Percentiles rank a stretch among this genome's conserved stretches.
Evolutionary conservation across 1,140 invertebrate genomes (phyloP).

Genomic region (Drosophila obscura): DNA sequence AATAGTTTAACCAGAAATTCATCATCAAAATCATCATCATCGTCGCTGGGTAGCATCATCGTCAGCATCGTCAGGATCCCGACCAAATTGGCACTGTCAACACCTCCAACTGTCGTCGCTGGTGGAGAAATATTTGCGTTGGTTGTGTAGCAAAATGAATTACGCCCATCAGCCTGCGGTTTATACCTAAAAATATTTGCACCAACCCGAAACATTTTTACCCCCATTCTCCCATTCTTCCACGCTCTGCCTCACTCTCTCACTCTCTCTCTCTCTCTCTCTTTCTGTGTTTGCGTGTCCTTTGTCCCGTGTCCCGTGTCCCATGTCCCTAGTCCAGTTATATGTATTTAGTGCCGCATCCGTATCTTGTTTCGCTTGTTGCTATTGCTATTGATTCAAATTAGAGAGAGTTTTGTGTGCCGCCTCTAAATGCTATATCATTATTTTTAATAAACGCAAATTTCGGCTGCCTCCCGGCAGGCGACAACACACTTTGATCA

Average conservation of each 20-base stretch:
- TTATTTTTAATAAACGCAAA: slow-evolving; percentile 59
- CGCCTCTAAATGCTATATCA: slow-evolving; percentile 30
- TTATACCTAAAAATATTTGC: slow-evolving; percentile 29
- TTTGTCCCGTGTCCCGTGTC: not conserved
- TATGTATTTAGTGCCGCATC: too few relatives aligned
- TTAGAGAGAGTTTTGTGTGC: not conserved
- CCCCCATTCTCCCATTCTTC: not conserved
- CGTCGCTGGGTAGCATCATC: slow-evolving; percentile 47
- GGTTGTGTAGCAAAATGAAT: slow-evolving; percentile 35
- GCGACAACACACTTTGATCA: slow-evolving; percentile 44
- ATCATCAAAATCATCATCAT: slow-evolving; percentile 60
- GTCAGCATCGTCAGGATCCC: slow-evolving; percentile 35
- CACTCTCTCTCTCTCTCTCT: too few relatives aligned
- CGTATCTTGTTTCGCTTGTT: not conserved
- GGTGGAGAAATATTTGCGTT: slow-evolving; percentile 12
- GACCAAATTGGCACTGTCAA: slow-evolving; percentile 72
- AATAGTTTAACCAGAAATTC: slow-evolving; percentile 81
- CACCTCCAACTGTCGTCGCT: slow-evolving; percentile 46
- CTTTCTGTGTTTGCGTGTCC: too few relatives aligned
- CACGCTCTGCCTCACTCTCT: too few relatives aligned
- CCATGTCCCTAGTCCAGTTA: not conserved
- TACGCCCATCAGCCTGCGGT: slow-evolving; percentile 23
- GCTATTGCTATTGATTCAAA: slow-evolving; percentile 26
- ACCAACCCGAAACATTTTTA: slow-evolving; percentile 3
- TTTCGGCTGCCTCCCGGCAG: slow-evolving; percentile 7